Evolutionary conservation across 2,113 vertebrate genomes (phyloP).

Genomic region (Madoqua kirkii): DNA sequence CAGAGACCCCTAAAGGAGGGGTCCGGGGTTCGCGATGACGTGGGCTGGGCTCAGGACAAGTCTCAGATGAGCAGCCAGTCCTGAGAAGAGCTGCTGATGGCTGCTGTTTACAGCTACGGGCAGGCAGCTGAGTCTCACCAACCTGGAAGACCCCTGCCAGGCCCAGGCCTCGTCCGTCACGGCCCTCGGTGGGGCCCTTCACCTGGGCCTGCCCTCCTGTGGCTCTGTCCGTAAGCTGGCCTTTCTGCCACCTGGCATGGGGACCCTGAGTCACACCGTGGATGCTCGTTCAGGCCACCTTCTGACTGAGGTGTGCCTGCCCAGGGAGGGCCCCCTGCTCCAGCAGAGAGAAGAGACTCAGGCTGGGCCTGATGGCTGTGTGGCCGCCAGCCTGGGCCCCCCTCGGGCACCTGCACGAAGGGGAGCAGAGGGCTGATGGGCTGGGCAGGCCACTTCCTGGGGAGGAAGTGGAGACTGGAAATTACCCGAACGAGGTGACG

Average conservation of each 20-base stretch:
- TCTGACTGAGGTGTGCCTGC: not conserved
- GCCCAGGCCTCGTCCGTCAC: not conserved
- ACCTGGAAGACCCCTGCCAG: not conserved
- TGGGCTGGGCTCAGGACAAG: fast-evolving
- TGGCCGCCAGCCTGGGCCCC: not conserved
- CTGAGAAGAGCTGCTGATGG: fast-evolving
- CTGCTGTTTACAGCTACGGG: fast-evolving
- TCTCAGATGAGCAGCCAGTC: not conserved
- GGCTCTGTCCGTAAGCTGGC: not conserved
- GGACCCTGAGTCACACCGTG: not conserved
- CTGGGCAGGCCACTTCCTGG: not conserved
- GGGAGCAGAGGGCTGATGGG: not conserved
- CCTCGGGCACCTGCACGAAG: fast-evolving
- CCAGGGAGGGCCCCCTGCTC: fast-evolving
- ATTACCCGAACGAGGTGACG: too few relatives aligned
- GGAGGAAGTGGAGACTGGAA: too few relatives aligned
- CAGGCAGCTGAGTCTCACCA: too few relatives aligned
- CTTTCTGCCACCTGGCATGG: too few relatives aligned
- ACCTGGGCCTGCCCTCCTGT: not conserved
- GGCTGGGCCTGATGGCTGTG: fast-evolving
- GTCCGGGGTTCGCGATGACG: fast-evolving
- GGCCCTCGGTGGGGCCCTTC: too few relatives aligned
- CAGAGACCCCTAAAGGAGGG: not conserved
- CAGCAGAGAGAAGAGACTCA: not conserved
- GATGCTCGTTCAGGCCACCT: fast-evolving